Conservation (phyloP, 1,140 invertebrate genomes). For the Cepaea nemoralis region DNA sequence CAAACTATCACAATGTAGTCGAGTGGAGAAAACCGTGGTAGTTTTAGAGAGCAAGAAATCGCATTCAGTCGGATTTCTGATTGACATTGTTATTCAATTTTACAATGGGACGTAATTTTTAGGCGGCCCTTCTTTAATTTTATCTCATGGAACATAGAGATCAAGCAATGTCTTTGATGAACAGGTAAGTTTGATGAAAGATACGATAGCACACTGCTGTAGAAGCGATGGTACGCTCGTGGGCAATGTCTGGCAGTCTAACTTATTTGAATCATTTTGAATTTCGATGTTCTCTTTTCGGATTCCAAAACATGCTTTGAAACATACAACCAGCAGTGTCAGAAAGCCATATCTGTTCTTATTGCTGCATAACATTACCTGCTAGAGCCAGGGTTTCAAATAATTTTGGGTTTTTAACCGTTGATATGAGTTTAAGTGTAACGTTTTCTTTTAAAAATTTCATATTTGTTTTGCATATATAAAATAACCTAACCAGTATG, state of each 20-base stretch:
- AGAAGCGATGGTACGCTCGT: not conserved
- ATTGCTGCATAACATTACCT: not conserved
- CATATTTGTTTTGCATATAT: no score
- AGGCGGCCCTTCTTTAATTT: not conserved
- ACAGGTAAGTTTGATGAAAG: not conserved
- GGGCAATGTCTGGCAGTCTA: not conserved
- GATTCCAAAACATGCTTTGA: no score
- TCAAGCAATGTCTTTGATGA: not conserved
- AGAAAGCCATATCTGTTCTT: not conserved
- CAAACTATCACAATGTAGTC: slow-evolving; percentile 25
- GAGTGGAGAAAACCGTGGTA: not conserved
- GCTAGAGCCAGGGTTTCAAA: not conserved
- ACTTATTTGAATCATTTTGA: not conserved
- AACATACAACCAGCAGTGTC: not conserved
- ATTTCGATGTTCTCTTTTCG: not conserved
- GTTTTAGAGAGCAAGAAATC: not conserved
- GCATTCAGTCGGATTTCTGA: slow-evolving; percentile 30
- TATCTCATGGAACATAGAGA: slow-evolving; percentile 3
- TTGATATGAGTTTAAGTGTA: no score
- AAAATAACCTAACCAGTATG: no score
- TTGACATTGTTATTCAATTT: not conserved
- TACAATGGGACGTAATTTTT: not conserved
- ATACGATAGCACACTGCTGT: not conserved
- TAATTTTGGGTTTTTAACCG: not conserved
- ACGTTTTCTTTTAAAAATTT: no score